phyloP scores from a whole-genome alignment of 2,113 vertebrate genomes.

The Zootoca vivipara region DNA sequence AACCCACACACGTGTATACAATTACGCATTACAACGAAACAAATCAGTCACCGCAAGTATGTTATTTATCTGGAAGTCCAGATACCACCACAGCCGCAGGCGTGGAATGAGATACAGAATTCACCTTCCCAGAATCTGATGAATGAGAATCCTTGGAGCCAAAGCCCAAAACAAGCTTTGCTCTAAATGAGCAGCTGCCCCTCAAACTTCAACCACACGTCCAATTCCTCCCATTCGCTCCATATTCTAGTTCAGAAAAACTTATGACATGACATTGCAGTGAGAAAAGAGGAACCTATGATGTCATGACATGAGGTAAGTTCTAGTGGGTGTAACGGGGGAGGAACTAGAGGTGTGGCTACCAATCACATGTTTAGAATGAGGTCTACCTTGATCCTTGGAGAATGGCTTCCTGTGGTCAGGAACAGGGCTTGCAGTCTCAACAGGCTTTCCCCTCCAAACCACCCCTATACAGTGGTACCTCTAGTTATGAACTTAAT shows the following conservation, averaged over 20 bases:
- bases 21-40: conserved; percentile 4
- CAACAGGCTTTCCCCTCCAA: not conserved
- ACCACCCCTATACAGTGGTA: too few species aligned
- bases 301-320: not conserved
- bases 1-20: not conserved
- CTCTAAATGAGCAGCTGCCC: not conserved
- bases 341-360: not conserved
- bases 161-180: not conserved
- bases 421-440: not conserved
- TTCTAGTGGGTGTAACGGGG: not conserved
- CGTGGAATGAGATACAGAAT: not conserved
- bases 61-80: not conserved
- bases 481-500: too few species aligned
- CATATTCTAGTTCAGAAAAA: not conserved
- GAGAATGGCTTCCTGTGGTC: not conserved
- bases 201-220: not conserved
- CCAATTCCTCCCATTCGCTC: not conserved
- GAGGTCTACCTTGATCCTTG: not conserved
- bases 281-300: not conserved
- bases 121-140: not conserved
- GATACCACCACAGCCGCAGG: not conserved
- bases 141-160: not conserved
- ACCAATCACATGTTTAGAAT: not conserved
- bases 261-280: not conserved
- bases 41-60: conserved; percentile 7